Conservation (phyloP, 2,888 invertebrate species). For the Nasonia oneida region DNA sequence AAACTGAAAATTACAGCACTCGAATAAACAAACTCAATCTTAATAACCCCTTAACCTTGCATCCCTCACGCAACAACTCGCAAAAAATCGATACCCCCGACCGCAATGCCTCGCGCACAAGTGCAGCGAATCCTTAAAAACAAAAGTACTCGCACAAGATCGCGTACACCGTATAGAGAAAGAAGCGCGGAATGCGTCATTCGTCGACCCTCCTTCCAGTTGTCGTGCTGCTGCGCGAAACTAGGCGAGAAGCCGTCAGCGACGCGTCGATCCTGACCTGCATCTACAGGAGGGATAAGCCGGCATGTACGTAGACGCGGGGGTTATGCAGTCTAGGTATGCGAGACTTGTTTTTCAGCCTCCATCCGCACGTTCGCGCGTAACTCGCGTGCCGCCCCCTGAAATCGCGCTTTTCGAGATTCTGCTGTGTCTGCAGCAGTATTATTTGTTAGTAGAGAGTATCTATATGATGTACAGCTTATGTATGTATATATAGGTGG, state of each 20-base stretch:
- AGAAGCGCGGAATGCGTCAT: conserved; percentile 19
- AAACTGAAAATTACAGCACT: not conserved
- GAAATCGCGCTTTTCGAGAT: not conserved
- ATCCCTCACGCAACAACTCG: not conserved
- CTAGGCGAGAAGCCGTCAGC: conserved; percentile 34
- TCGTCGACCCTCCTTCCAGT: conserved; percentile 32
- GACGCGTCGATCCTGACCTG: conserved; percentile 53
- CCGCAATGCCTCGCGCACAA: not conserved
- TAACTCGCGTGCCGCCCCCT: not conserved
- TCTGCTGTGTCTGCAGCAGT: not conserved
- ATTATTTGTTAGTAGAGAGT: not conserved
- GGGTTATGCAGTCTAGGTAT: too few species aligned
- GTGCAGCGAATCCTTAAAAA: conserved; percentile 26
- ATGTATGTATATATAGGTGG: not conserved
- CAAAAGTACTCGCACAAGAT: not conserved
- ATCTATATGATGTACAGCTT: not conserved
- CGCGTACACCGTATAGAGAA: not conserved
- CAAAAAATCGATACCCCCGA: not conserved
- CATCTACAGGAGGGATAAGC: conserved; percentile 26
- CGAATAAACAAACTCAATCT: not conserved
- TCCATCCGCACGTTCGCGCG: not conserved
- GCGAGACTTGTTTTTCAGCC: not conserved
- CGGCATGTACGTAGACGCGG: not conserved
- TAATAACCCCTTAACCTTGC: not conserved
- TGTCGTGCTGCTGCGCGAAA: conserved; percentile 26